Evolutionary conservation across 2,113 vertebrate genomes (phyloP), one percentile per base, ranked within the genome.

Genomic region (Thymallus thymallus): DNA sequence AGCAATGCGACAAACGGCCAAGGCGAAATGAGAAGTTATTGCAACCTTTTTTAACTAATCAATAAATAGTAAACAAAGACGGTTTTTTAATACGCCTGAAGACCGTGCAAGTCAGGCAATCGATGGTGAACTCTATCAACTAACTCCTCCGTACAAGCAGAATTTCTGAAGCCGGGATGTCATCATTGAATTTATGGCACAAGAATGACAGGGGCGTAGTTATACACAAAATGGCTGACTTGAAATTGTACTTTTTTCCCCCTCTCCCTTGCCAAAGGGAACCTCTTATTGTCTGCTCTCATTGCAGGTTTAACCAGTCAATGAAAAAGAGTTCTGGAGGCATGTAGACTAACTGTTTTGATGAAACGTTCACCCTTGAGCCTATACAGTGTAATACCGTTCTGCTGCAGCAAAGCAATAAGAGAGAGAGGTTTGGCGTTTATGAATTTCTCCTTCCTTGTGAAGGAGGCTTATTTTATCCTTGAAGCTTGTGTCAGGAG

Each of bases 321-420:
- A 56, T 72, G 41, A 70, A 68, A 10, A 77, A 72, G 29, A 24
- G 72, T 68, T 76, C 56, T 16, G 48, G 56, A 23, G 75, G 69
- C 72, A 48, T n/a, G 67, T 69, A 66, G 68, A 73, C 35, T 41
- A 18, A 51, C 14, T 18, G 46, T 73, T 73, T 73, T 73, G 73
- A 80, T 69, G 64, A 75, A 75, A 46, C 58, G 32, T 73, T 63
- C 61, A 24, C 72, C 81, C 78, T 75, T 51, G 22, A 76, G 78
- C 69, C 64, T 41, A 48, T 46, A 74, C 75, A 80, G 74, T 77
- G 61, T 23, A 80, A 83, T 73, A 72, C 66, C n/a, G 29, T 6
- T 46, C 22, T 63, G 76, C 72, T 77, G 63, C 69, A 24, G 56
- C 32, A 13, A 77, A 61, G 60, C 82, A 80, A 83, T 83, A 83